Conservation (phyloP, 2,797 vertebrate genomes). For the Oreonectes daqikongensis region DNA sequence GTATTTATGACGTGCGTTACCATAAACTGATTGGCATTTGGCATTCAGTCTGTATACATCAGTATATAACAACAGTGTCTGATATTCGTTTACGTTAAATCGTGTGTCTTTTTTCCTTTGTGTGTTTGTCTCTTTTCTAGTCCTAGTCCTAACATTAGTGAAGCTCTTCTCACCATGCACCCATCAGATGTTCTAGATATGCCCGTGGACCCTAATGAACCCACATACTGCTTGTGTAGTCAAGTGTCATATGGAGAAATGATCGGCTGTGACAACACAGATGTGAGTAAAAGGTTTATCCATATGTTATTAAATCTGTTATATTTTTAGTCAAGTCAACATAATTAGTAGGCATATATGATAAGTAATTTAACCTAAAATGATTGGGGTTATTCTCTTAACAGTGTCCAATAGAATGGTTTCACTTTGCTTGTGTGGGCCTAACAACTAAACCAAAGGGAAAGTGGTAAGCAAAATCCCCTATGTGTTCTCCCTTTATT, state of each 20-base stretch:
- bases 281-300: constrained; percentile 79
- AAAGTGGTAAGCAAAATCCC: constrained; percentile 86
- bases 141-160: constrained; percentile 69
- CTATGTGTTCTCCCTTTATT: not conserved
- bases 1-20: not conserved
- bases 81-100: no score
- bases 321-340: not conserved
- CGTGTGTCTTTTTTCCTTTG: not conserved
- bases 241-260: constrained; percentile 99
- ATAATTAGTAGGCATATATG: not conserved
- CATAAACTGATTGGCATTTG: no score
- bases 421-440: constrained; percentile 98
- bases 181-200: constrained; percentile 98
- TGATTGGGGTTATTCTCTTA: constrained; percentile 4
- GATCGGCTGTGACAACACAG: constrained; percentile 99
- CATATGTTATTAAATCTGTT: not conserved
- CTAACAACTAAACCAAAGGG: constrained; percentile 96
- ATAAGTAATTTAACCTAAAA: not conserved
- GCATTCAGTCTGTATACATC: no score
- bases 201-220: constrained; percentile 98
- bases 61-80: no score
- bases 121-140: not conserved
- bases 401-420: constrained; percentile 99
- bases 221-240: constrained; percentile 98
- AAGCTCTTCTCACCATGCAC: constrained; percentile 94